These are phyloP conservation scores for Oreonectes daqikongensis DNA, from an alignment of 2,797 vertebrate genomes.

Conservation along the genomic window DNA sequence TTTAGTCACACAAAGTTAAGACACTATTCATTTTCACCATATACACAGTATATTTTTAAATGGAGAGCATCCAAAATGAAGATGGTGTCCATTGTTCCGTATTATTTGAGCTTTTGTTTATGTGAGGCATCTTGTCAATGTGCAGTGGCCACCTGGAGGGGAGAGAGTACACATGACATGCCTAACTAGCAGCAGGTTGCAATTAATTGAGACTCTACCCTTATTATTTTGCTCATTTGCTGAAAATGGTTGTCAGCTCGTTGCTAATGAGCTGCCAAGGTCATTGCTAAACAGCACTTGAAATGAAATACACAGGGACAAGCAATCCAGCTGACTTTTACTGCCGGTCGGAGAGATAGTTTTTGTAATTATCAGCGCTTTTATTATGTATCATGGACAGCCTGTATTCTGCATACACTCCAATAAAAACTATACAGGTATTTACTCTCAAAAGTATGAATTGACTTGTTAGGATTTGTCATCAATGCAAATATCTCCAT, in stretches of 20 bases:
- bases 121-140: constrained; percentile 52
- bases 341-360: background rate
- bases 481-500: background rate
- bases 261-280: constrained; percentile 63
- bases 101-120: constrained; percentile 47
- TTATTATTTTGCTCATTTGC: constrained; percentile 62
- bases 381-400: constrained; percentile 8
- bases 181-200: constrained; percentile 61
- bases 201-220: constrained; percentile 60
- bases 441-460: background rate
- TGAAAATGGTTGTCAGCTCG: constrained; percentile 60
- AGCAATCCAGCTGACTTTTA: constrained; percentile 36
- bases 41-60: constrained; percentile 17
- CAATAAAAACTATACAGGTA: background rate
- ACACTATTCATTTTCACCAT: background rate
- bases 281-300: constrained; percentile 56
- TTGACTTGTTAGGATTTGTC: background rate
- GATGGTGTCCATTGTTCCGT: constrained; percentile 37
- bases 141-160: constrained; percentile 53
- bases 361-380: constrained; percentile 9
- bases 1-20: constrained; percentile 1
- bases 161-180: constrained; percentile 47
- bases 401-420: background rate
- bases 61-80: constrained; percentile 32
- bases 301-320: constrained; percentile 42